phyloP scores from a whole-genome alignment of 2,888 invertebrate species.

The Hermaeophaga mercurialis region DNA sequence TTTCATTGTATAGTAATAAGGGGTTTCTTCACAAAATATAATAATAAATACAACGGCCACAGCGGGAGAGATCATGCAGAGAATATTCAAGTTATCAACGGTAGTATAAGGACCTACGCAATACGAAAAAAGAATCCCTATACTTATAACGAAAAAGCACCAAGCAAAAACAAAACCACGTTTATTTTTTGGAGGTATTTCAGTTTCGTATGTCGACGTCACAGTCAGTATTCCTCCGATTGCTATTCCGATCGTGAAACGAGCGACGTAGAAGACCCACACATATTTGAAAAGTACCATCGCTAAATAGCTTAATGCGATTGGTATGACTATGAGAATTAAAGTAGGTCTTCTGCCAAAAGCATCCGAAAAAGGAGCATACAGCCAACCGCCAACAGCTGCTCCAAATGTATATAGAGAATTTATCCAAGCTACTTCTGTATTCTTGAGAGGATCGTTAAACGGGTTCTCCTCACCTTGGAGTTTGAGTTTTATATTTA shows the following conservation, averaged over 20 bases:
- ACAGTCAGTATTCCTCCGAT: neutral
- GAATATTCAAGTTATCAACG: neutral
- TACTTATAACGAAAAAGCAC: neutral
- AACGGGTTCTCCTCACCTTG: slow-evolving; percentile 49
- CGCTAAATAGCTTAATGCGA: neutral
- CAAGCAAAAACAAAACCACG: neutral
- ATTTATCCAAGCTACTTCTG: slow-evolving; percentile 61
- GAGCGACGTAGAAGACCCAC: neutral
- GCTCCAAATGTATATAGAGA: slow-evolving; percentile 58
- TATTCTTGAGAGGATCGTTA: slow-evolving; percentile 42
- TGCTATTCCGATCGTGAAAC: neutral
- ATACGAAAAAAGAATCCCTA: neutral
- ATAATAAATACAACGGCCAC: neutral
- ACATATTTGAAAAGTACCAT: neutral
- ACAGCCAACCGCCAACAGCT: slow-evolving; percentile 68
- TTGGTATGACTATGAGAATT: neutral
- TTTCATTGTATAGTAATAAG: slow-evolving; percentile 69
- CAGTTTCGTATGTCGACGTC: neutral
- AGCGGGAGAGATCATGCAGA: neutral
- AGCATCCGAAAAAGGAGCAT: slow-evolving; percentile 67
- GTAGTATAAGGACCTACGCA: neutral
- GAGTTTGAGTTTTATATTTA: neutral
- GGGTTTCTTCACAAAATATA: slow-evolving; percentile 65
- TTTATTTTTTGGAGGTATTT: neutral
- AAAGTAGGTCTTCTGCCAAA: slow-evolving; percentile 62